Base-by-base conservation (phyloP, 2,888 invertebrate genomes). In the Agonopterix alstromeriana region DNA sequence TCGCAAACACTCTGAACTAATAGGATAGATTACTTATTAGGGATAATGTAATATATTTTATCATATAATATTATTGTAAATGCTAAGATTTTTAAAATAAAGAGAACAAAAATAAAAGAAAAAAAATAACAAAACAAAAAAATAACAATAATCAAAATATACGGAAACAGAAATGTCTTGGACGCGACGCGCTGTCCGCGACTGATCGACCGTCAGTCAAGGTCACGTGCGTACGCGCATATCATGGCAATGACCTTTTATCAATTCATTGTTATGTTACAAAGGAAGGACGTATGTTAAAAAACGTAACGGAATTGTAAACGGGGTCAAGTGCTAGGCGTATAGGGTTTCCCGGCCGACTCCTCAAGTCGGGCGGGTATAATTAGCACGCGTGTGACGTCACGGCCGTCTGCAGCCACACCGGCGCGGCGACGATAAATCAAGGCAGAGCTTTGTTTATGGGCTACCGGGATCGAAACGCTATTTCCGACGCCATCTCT, bases 51-150 rank as follows among this genome's bases (percentile, higher is more conserved):
- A 81, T 80, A 82, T 87, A 86, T 85, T 87, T 85, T 85, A 27
- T 27, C 27, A 27, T 87, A 74, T 85, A 87, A 84, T 75, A 65
- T 77, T 83, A 84, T 85, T 90, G 81, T 87, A 73, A 36, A 83
- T 73, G 65, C 67, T 85, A 87, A 89, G 89, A 75, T 86, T 86
- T 83, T 52, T 66, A 79, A 80, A 89, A 90, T 89, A 89, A 84
- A 89, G 89, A 89, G 84, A 83, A 82, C 73, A 75, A 82, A 83
- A 83, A 77, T 27, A 67, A 71, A 70, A 75, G 72, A 70, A 74
- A 68, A 73, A 66, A 67, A 68, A 5, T 7, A 27, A 27, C 27
- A 27, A 27, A 27, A 5, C 70, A 73, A 68, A 74, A 17, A 27
- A 71, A 72, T 67, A 67, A 75, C 72, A 70, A 70, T 69, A 74